Evolutionary conservation across 2,888 invertebrate species (phyloP).

Genomic region (Andricus curvator): DNA sequence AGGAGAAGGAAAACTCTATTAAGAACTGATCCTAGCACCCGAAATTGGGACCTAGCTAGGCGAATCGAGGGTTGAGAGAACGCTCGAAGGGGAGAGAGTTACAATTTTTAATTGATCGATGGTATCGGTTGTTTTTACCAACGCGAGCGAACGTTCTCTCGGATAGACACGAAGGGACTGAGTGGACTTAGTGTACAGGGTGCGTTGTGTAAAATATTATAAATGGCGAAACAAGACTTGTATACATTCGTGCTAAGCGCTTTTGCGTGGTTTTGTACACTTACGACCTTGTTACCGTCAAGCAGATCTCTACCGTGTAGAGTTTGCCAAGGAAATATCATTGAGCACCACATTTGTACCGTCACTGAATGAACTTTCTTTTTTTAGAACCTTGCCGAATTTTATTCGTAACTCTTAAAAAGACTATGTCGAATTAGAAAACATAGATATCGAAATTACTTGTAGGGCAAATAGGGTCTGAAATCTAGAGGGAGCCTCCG

Average conservation of each 20-base stretch:
- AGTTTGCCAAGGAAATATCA: constrained; percentile 54
- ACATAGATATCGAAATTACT: neutral
- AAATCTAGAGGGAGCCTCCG: neutral
- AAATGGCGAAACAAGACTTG: constrained; percentile 67
- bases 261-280: constrained; percentile 54
- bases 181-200: constrained; percentile 60
- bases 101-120: constrained; percentile 41
- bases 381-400: neutral
- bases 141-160: constrained; percentile 8
- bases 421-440: neutral
- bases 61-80: constrained; percentile 36
- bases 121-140: constrained; percentile 6
- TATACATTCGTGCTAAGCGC: constrained; percentile 61
- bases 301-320: constrained; percentile 68
- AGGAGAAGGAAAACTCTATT: constrained; percentile 72
- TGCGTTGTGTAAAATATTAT: constrained; percentile 65
- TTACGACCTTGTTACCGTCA: constrained; percentile 44
- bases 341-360: constrained; percentile 60
- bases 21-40: constrained; percentile 72
- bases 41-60: constrained; percentile 46
- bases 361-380: constrained; percentile 37
- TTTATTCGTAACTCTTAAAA: neutral
- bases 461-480: neutral
- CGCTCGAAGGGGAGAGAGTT: constrained; percentile 49
- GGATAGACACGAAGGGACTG: constrained; percentile 6